Conservation (phyloP, 2,888 invertebrate species). For the Cynaeus angustus region DNA sequence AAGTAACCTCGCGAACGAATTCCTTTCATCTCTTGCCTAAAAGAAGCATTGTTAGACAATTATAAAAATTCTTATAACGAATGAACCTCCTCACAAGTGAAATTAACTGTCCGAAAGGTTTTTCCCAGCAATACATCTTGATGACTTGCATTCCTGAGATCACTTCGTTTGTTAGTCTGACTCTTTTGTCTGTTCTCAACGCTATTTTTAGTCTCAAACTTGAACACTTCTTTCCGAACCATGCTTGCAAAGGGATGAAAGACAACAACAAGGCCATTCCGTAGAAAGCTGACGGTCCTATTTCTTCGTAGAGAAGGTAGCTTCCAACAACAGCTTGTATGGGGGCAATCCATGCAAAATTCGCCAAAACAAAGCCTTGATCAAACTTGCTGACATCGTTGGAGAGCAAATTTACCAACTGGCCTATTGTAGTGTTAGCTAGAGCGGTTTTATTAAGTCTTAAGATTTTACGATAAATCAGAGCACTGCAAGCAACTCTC, state of each 20-base stretch:
- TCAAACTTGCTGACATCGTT: constrained; percentile 88
- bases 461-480: constrained; percentile 84
- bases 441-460: constrained; percentile 73
- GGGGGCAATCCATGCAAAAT: constrained; percentile 85
- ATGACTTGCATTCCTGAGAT: constrained; percentile 89
- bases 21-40: constrained; percentile 81
- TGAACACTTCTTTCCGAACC: constrained; percentile 67
- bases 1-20: constrained; percentile 85
- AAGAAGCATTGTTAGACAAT: constrained; percentile 45
- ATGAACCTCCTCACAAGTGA: constrained; percentile 79
- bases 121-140: constrained; percentile 98
- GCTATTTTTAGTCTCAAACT: constrained; percentile 73
- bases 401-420: constrained; percentile 74
- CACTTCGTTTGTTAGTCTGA: constrained; percentile 81
- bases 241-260: constrained; percentile 69
- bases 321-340: constrained; percentile 77
- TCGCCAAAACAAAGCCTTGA: constrained; percentile 89
- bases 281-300: constrained; percentile 70
- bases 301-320: constrained; percentile 73
- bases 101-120: constrained; percentile 89
- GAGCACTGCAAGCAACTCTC: constrained; percentile 87
- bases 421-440: constrained; percentile 75
- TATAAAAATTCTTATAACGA: constrained; percentile 7
- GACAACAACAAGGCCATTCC: constrained; percentile 71
- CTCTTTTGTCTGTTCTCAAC: constrained; percentile 78